Percentiles rank a stretch among this genome's conserved stretches.
Conservation (phyloP, 2,888 invertebrate genomes). For the Rotaria socialis region DNA sequence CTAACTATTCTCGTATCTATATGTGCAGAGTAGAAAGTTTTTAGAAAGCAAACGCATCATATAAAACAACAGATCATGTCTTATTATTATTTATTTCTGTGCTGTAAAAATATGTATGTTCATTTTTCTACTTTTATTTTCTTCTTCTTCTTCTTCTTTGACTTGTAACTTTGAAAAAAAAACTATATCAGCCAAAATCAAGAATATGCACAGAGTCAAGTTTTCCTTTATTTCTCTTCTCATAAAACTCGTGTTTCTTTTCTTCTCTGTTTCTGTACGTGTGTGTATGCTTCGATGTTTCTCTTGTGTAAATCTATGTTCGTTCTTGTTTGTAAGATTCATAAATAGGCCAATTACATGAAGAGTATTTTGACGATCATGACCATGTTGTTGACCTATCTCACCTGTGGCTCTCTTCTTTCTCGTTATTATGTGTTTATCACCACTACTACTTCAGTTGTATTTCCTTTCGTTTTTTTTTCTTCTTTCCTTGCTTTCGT, state of each 20-base stretch:
- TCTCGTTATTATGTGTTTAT: neutral
- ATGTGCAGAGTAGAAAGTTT: neutral
- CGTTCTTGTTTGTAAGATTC: neutral
- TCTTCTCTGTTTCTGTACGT: neutral
- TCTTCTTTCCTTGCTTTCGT: neutral
- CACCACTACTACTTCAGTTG: neutral
- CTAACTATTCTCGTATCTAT: neutral
- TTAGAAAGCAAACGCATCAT: neutral
- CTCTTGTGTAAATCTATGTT: neutral
- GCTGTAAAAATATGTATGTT: neutral
- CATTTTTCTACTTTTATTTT: slow-evolving; percentile 14
- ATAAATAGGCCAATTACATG: neutral
- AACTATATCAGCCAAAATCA: neutral
- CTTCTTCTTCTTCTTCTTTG: neutral
- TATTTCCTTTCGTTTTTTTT: neutral
- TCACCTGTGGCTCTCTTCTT: neutral
- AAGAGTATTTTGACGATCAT: neutral
- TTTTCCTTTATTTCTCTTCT: neutral
- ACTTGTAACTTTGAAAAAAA: neutral
- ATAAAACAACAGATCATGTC: neutral
- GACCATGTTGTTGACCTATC: neutral
- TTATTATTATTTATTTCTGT: slow-evolving; percentile 25
- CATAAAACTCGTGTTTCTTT: neutral
- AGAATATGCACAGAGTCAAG: neutral
- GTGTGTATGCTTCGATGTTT: neutral